Conservation (phyloP, 2,113 vertebrate species). For the Laticauda colubrina region DNA sequence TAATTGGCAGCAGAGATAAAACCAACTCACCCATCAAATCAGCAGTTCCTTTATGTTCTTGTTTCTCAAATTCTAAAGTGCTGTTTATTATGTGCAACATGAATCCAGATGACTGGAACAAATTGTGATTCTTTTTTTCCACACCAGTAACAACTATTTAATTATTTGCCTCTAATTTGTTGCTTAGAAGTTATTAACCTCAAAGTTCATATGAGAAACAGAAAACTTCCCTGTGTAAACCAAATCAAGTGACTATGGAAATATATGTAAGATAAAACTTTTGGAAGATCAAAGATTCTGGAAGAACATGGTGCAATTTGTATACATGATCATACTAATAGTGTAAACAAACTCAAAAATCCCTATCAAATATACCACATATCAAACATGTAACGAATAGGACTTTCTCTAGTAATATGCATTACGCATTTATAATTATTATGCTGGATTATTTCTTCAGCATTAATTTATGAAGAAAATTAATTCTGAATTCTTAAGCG, state of each 20-base stretch:
- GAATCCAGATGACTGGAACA: neutral
- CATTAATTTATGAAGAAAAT: conserved; percentile 15
- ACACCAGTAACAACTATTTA: neutral
- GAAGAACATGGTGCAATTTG: neutral
- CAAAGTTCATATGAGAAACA: neutral
- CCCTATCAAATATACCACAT: neutral
- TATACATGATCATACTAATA: neutral
- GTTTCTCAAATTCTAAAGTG: neutral
- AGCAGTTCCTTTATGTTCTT: neutral
- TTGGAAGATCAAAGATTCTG: neutral
- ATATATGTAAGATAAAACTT: neutral
- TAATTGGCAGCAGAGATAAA: neutral
- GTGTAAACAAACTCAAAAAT: neutral
- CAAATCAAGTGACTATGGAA: neutral
- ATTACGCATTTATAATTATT: conserved; percentile 8
- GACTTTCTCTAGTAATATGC: conserved; percentile 5
- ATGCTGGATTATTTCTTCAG: conserved; percentile 21
- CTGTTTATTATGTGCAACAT: neutral
- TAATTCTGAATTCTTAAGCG: conserved; percentile 8
- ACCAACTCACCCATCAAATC: neutral
- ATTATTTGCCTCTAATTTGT: neutral
- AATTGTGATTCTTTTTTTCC: neutral
- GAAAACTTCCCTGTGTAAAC: neutral
- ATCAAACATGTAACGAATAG: neutral
- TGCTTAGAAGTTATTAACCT: neutral